Percentiles rank a stretch among this genome's conserved stretches.
These are phyloP conservation scores for Clivina fossor DNA, from an alignment of 2,888 invertebrate genomes.

Conservation along the genomic window DNA sequence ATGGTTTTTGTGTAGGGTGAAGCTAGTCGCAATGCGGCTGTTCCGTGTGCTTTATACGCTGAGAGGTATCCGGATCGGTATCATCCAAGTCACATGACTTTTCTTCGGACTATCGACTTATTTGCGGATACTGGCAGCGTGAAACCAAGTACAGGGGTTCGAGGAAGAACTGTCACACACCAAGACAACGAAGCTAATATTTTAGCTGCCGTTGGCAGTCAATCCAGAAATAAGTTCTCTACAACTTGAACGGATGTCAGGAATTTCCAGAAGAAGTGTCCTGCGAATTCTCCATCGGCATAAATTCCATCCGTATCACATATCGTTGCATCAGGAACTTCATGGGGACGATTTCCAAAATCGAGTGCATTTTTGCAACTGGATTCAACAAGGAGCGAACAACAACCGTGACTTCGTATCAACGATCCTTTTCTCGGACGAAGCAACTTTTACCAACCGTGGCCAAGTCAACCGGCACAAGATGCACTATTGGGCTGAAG, in stretches of 20 bases:
- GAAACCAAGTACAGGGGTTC: too few species aligned
- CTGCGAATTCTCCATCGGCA: too few species aligned
- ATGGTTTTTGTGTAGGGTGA: too few species aligned
- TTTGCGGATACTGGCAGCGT: neutral
- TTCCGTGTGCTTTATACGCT: neutral
- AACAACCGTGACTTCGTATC: constrained; percentile 22
- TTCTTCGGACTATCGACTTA: too few species aligned
- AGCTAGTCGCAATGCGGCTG: neutral
- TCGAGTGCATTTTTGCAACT: constrained; percentile 35
- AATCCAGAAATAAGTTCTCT: constrained; percentile 5
- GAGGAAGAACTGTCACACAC: neutral
- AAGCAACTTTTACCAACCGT: constrained; percentile 29
- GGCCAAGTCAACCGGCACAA: constrained; percentile 25
- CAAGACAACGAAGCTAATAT: neutral
- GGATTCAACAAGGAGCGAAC: constrained; percentile 28
- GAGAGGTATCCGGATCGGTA: neutral
- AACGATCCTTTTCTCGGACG: constrained; percentile 30
- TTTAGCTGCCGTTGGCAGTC: constrained; percentile 5
- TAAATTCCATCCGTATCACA: constrained; percentile 37
- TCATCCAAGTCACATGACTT: too few species aligned
- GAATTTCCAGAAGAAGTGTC: constrained; percentile 3
- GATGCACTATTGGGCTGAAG: constrained; percentile 12
- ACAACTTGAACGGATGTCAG: constrained; percentile 6
- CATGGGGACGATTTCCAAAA: constrained; percentile 36
- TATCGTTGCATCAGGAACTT: constrained; percentile 35